Evolutionary conservation across 1,140 invertebrate species (phyloP).

Genomic region (Arion vulgaris): DNA sequence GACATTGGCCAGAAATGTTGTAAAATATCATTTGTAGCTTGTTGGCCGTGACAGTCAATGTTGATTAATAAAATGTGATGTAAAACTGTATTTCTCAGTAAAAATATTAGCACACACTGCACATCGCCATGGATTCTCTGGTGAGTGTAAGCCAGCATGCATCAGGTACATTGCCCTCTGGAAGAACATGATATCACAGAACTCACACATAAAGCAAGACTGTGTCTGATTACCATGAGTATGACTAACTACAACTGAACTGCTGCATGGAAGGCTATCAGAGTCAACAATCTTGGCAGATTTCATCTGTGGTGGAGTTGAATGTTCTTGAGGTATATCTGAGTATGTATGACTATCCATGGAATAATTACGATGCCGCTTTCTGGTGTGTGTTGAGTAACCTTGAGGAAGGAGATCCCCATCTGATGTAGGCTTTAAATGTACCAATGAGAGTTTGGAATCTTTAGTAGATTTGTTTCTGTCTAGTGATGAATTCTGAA

Average conservation of each 20-base stretch:
- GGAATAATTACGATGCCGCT: slow-evolving; percentile 6
- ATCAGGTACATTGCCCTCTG: slow-evolving; percentile 55
- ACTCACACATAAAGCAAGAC: slow-evolving; percentile 43
- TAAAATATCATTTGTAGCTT: no score
- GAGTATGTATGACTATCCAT: neutral
- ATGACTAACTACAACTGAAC: slow-evolving; percentile 9
- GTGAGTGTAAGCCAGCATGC: slow-evolving; percentile 52
- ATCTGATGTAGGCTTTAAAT: neutral
- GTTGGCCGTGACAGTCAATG: slow-evolving; percentile 44
- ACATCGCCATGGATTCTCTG: slow-evolving; percentile 49
- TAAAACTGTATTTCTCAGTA: slow-evolving; percentile 56
- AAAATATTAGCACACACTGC: slow-evolving; percentile 46
- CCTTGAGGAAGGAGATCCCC: neutral
- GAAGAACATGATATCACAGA: slow-evolving; percentile 55
- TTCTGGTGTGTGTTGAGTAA: neutral
- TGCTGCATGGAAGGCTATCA: slow-evolving; percentile 29
- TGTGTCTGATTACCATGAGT: slow-evolving; percentile 34
- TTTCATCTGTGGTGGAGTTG: neutral
- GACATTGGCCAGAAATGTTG: no score
- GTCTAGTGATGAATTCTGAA: neutral
- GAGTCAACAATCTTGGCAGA: neutral
- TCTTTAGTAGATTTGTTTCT: neutral
- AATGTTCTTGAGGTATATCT: neutral
- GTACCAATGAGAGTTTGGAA: no score
- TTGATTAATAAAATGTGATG: slow-evolving; percentile 57